A percentile compares a stretch with the other conserved stretches of the same genome.
Evolutionary conservation across 2,113 vertebrate species (phyloP).

Genomic region (Alces alces): DNA sequence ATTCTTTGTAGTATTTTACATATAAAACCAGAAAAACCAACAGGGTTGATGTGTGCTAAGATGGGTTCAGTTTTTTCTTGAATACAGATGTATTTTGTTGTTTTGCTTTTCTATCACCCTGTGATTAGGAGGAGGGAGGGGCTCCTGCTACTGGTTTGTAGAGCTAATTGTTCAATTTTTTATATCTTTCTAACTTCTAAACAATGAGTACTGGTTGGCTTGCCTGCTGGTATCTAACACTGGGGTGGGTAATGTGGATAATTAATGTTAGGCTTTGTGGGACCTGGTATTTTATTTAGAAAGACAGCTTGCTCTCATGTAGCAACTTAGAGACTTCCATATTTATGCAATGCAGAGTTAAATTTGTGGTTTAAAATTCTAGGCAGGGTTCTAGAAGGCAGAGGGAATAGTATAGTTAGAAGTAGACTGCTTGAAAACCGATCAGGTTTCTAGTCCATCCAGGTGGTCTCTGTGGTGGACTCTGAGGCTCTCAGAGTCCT

Average conservation of each 20-base stretch:
- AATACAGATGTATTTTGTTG: neutral
- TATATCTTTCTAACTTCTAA: constrained; percentile 32
- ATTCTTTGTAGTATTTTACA: neutral
- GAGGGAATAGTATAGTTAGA: neutral
- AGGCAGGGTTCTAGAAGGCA: constrained; percentile 34
- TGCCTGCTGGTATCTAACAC: neutral
- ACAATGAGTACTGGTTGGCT: neutral
- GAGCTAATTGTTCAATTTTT: neutral
- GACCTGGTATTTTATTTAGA: constrained; percentile 53
- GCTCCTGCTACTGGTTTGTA: neutral
- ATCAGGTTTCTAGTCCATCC: neutral
- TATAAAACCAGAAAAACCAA: neutral
- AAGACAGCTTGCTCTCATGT: constrained; percentile 44
- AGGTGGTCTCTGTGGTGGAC: neutral
- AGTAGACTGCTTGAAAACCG: neutral
- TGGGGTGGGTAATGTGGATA: neutral
- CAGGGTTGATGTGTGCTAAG: neutral
- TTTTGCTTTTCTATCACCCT: neutral
- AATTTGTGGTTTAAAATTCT: constrained; percentile 10
- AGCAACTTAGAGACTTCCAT: constrained; percentile 49
- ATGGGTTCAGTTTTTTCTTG: neutral
- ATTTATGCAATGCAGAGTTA: constrained; percentile 50
- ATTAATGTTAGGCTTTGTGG: constrained; percentile 26
- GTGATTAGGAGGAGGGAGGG: neutral
- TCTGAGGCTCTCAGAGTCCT: neutral